Evolutionary conservation across 2,113 vertebrate species (phyloP).

Genomic region (Leptobrachium leishanense): DNA sequence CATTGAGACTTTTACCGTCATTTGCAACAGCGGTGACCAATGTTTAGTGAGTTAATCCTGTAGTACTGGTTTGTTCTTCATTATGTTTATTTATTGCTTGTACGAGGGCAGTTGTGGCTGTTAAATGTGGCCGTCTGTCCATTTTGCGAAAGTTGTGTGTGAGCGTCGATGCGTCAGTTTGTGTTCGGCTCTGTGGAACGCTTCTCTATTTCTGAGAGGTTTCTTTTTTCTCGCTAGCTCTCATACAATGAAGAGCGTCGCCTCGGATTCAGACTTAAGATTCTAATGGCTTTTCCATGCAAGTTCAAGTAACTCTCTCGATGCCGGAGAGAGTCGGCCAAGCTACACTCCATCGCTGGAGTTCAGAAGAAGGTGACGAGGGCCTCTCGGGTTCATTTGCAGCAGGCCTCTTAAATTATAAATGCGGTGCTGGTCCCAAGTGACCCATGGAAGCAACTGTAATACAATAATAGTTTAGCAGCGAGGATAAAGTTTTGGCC

Average conservation of each 20-base stretch:
- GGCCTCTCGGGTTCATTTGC: not conserved
- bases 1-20: no score
- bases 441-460: conserved; percentile 28
- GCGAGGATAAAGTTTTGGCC: conserved; percentile 39
- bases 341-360: conserved; percentile 10
- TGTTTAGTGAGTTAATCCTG: no score
- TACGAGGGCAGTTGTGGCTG: no score
- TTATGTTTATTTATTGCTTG: no score
- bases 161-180: no score
- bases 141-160: no score
- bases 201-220: no score
- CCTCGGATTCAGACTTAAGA: conserved; percentile 11
- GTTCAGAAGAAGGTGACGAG: conserved; percentile 30
- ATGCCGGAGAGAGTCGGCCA: not conserved
- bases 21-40: no score
- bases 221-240: not conserved
- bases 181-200: no score
- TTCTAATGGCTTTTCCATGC: conserved; percentile 32
- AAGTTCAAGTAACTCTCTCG: conserved; percentile 35
- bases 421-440: conserved; percentile 13
- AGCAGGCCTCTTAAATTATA: conserved; percentile 13
- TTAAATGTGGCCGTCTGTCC: no score
- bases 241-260: not conserved
- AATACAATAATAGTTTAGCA: conserved; percentile 29
- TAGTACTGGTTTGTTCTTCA: no score